Evolutionary conservation across 2,888 invertebrate genomes (phyloP), one percentile per base, ranked within the genome.

Genomic region (Diadromus collaris): DNA sequence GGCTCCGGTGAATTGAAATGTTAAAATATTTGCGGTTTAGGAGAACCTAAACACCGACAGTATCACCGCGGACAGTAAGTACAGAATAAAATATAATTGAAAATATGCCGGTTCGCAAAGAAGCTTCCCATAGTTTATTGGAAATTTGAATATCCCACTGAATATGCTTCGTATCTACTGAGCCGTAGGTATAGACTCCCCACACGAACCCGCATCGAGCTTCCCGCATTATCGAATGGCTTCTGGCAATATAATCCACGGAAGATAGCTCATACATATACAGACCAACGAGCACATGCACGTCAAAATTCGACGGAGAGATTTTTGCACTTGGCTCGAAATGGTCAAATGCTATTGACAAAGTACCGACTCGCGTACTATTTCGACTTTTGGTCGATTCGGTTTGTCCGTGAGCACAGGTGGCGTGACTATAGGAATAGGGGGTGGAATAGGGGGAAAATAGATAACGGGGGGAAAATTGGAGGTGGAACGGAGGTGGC

Each of bases 231-330:
- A n/a, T 32, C 56, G 56, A 56, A 56, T 56, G 16, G 56, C 56
- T 56, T 27, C 56, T 56, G 56, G 56, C 56, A 56, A 56, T 56
- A 29, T 56, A 29, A 56, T 56, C 56, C 32, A 56, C 56, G 56
- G 27, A 27, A 56, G 56, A 56, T 56, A 3, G 56, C 29, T 56
- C 29, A 32, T 56, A 56, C 27, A 56, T 24, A 1, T 5, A 51
- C 24, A n/a, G 51, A 24, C 19, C 2, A 10, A 24, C 51, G 51
- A 56, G 13, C 27, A 29, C 7, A 10, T 19, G 27, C 27, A 29
- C 56, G 56, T 27, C 27, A 27, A 21, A 27, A 32, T 56, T 56
- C 56, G 56, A n/a, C 27, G 32, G 56, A 56, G 56, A 56, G 32
- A 56, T 56, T 56, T n/a, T 56, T 56, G 56, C 56, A 56, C 29